Evolutionary conservation across 2,888 invertebrate species (phyloP).

Genomic region (Chaetoderma sp.): DNA sequence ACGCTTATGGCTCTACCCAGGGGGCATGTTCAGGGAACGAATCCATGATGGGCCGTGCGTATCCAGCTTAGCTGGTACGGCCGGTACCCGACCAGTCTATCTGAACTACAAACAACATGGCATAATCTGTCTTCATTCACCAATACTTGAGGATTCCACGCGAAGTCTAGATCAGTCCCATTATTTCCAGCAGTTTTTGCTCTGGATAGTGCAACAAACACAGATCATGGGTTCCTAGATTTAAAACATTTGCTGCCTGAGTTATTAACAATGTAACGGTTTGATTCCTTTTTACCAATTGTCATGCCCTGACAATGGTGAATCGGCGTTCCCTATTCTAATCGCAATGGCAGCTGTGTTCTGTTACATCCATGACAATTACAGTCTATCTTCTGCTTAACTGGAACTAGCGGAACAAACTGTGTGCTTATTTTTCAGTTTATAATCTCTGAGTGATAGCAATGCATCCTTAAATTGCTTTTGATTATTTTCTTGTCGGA

Average conservation of each 20-base stretch:
- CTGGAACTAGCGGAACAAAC: constrained; percentile 36
- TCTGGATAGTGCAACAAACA: constrained; percentile 41
- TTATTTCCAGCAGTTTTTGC: constrained; percentile 34
- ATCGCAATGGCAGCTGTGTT: constrained; percentile 33
- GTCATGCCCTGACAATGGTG: constrained; percentile 45
- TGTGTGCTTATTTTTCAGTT: background rate
- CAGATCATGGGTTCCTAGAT: constrained; percentile 31
- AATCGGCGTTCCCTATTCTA: constrained; percentile 41
- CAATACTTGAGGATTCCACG: constrained; percentile 32
- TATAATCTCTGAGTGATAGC: background rate
- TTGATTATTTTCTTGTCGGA: background rate
- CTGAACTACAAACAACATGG: too few relatives aligned
- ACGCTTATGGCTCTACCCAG: too few relatives aligned
- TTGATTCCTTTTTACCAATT: constrained; percentile 34
- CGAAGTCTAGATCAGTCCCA: constrained; percentile 32
- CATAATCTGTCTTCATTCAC: constrained; percentile 36
- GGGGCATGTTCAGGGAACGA: too few relatives aligned
- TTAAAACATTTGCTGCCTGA: constrained; percentile 34
- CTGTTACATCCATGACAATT: constrained; percentile 29
- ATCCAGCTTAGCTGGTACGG: too few relatives aligned
- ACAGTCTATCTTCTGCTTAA: constrained; percentile 34
- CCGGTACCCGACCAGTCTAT: too few relatives aligned
- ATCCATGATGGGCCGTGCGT: too few relatives aligned
- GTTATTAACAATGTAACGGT: constrained; percentile 36
- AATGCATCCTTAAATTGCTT: background rate